Evolutionary conservation across 2,797 vertebrate genomes (phyloP).

Genomic region (Taeniopygia guttata): DNA sequence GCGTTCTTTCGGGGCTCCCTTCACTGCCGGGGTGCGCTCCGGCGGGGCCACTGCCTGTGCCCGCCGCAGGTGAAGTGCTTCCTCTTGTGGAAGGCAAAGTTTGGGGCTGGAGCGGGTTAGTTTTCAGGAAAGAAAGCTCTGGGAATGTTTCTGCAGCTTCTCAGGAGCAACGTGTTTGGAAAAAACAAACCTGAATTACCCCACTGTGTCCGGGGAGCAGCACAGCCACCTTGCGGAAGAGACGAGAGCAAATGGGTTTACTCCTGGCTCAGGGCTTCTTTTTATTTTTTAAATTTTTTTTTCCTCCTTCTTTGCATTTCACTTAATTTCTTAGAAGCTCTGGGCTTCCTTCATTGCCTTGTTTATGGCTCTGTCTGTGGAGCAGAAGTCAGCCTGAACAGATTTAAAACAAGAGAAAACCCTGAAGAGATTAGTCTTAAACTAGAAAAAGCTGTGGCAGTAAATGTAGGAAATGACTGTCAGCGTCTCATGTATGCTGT

Average conservation of each 20-base stretch:
- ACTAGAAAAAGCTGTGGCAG: constrained; percentile 1
- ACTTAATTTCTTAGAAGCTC: background rate
- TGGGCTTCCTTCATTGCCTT: background rate
- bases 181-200: background rate
- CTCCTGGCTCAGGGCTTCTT: background rate
- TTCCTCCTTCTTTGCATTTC: background rate
- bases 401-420: background rate
- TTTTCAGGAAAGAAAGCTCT: background rate
- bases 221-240: background rate
- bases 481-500: background rate
- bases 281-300: too few relatives aligned
- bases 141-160: background rate
- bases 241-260: background rate
- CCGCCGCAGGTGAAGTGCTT: background rate
- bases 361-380: background rate
- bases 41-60: background rate
- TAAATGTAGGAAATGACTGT: background rate
- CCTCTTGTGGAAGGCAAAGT: background rate
- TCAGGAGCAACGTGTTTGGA: background rate
- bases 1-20: background rate
- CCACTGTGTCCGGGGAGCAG: background rate
- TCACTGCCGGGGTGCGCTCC: background rate
- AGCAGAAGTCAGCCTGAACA: background rate
- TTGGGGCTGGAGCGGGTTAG: background rate
- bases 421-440: background rate